Evolutionary conservation across 2,113 vertebrate species (phyloP).

Genomic region (Chionodraco myersi): DNA sequence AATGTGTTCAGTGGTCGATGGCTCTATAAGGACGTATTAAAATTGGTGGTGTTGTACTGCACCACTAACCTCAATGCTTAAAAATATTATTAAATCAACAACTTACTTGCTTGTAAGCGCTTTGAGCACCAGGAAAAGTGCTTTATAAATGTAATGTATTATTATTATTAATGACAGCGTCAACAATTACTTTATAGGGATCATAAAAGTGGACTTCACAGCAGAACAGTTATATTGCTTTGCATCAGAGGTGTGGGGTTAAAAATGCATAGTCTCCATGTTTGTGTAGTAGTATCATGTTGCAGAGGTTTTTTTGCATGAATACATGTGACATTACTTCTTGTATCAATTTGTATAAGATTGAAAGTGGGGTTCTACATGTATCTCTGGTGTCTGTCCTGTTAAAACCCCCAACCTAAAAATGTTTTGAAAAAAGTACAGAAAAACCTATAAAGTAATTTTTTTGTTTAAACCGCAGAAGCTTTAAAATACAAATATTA

Average conservation of each 20-base stretch:
- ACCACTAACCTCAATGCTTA: not conserved
- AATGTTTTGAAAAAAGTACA: not conserved
- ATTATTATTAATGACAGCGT: not conserved
- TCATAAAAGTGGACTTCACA: not conserved
- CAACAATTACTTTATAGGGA: not conserved
- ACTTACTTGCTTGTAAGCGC: too few species aligned
- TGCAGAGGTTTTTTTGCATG: not conserved
- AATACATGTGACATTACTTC: not conserved
- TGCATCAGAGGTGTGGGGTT: not conserved
- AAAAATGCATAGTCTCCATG: not conserved
- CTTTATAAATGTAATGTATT: too few species aligned
- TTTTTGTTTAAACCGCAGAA: not conserved
- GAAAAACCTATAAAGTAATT: not conserved
- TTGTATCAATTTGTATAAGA: not conserved
- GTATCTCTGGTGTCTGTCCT: not conserved
- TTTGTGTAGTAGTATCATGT: not conserved
- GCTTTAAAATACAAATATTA: slow-evolving; percentile 36
- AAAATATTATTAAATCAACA: not conserved
- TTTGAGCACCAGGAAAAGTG: too few species aligned
- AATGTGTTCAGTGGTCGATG: not conserved
- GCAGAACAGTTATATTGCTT: not conserved
- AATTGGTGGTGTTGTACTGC: not conserved
- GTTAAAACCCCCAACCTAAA: not conserved
- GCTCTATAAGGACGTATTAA: not conserved
- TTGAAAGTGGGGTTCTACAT: not conserved